Evolutionary conservation across 2,113 vertebrate species (phyloP), one percentile per base, ranked within the genome.

Genomic region (Pterocles orientalis): DNA sequence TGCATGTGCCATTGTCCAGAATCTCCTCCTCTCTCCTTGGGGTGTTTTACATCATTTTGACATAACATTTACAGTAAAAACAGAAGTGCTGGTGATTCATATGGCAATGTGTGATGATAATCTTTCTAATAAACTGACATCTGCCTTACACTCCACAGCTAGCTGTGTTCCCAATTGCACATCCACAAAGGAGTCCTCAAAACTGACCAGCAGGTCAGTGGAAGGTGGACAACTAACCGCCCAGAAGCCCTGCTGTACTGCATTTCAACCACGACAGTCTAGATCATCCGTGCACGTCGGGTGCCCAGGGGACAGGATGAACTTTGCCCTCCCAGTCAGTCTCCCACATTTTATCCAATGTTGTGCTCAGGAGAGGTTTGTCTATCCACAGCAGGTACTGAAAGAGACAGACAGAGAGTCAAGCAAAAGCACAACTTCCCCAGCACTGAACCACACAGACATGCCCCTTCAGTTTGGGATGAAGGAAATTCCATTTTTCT

Each of bases 261-360:
- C 28, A 12, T 45, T 51, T 39, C 26, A 58, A 85, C n/a, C 12
- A 7, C 0, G 18, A 23, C 19, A 65, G 25, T 16, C 47, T 31
- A n/a, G 50, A 43, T 34, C 21, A 33, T 33, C 41, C 7, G 2
- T 33, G 57, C 53, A 53, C n/a, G 12, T 25, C 13, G 29, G 26
- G 34, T 54, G 58, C 53, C 23, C 23, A 18, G 26, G 28, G 21
- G 48, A 36, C 17, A 62, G 51, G 33, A 51, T 21, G 25, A 54
- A 14, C 33, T 87, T 57, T 53, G 48, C 18, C 43, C 10, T 45
- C 19, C 39, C 0, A 0, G n/a, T 57, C 64, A 57, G 33, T 21
- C 43, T 82, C 48, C 54, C 26, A 3, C 15, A 36, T 50, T 60
- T 53, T 61, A 16, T 9, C 16, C 34, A 8, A 0, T 18, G 10